Evolutionary conservation across 2,113 vertebrate genomes (phyloP).

Genomic region (Rhombomys opimus): DNA sequence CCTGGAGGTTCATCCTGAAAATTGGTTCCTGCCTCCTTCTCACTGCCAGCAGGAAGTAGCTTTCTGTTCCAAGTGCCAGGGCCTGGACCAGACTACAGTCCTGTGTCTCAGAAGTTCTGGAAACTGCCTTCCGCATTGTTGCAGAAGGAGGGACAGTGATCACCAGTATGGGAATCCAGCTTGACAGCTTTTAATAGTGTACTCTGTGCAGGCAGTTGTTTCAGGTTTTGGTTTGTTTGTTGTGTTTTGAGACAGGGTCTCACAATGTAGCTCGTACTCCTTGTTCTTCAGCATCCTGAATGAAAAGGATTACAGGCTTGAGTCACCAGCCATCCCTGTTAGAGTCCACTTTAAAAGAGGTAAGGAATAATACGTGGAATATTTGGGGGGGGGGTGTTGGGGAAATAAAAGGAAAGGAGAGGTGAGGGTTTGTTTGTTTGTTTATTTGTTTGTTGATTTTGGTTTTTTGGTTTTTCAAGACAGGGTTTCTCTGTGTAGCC

Average conservation of each 20-base stretch:
- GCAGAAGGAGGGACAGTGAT: background rate
- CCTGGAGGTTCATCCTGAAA: background rate
- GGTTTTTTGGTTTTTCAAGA: too few relatives aligned
- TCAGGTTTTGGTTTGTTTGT: background rate
- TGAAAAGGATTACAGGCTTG: background rate
- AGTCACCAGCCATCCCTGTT: background rate
- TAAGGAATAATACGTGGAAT: background rate
- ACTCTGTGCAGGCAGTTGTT: rapidly evolving
- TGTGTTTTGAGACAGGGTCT: background rate
- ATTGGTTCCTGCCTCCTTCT: background rate
- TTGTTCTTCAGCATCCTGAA: background rate
- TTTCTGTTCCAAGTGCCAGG: background rate
- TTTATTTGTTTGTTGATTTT: too few relatives aligned
- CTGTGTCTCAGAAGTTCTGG: background rate
- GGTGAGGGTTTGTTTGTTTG: too few relatives aligned
- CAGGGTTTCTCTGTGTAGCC: too few relatives aligned
- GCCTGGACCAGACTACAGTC: too few relatives aligned
- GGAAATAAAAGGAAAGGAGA: background rate
- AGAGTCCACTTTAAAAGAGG: background rate
- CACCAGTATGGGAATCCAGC: background rate
- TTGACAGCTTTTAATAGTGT: too few relatives aligned
- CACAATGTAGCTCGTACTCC: background rate
- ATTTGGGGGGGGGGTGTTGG: background rate
- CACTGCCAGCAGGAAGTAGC: background rate
- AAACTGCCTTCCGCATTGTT: background rate